phyloP scores from a whole-genome alignment of 2,888 invertebrate species.

The Andrena trimmerana region DNA sequence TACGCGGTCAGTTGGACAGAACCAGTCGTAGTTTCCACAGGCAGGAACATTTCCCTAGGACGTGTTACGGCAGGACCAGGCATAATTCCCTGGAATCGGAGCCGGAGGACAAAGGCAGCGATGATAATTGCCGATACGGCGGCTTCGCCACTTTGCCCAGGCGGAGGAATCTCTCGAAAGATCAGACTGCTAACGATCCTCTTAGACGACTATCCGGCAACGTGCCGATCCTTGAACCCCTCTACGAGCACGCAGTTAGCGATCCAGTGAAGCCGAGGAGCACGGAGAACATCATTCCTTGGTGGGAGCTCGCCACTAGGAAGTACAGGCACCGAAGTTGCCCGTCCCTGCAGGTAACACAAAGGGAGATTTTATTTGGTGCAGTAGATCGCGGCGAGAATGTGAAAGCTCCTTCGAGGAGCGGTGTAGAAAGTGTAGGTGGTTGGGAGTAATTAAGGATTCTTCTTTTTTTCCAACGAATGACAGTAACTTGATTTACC shows the following conservation, averaged over 20 bases:
- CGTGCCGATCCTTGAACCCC: conserved; percentile 82
- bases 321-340: conserved; percentile 93
- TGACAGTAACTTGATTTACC: background rate
- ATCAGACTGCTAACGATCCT: conserved; percentile 71
- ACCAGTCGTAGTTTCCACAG: conserved; percentile 34
- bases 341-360: conserved; percentile 90
- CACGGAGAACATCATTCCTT: conserved; percentile 87
- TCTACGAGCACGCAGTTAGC: conserved; percentile 85
- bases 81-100: conserved; percentile 77
- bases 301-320: conserved; percentile 95
- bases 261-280: conserved; percentile 81
- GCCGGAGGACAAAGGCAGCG: conserved; percentile 44
- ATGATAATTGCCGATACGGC: conserved; percentile 36
- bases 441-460: background rate
- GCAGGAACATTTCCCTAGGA: conserved; percentile 31
- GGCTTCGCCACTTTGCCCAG: conserved; percentile 80
- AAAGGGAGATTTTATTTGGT: conserved; percentile 17
- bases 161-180: conserved; percentile 73
- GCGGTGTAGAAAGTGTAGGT: background rate
- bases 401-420: background rate
- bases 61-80: conserved; percentile 65
- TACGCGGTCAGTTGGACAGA: conserved; percentile 72
- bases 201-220: conserved; percentile 80
- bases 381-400: background rate
- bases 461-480: background rate